Percentiles rank a stretch among this genome's conserved stretches.
Conservation (phyloP, 2,888 invertebrate species). For the Zaprionus bogoriensis region DNA sequence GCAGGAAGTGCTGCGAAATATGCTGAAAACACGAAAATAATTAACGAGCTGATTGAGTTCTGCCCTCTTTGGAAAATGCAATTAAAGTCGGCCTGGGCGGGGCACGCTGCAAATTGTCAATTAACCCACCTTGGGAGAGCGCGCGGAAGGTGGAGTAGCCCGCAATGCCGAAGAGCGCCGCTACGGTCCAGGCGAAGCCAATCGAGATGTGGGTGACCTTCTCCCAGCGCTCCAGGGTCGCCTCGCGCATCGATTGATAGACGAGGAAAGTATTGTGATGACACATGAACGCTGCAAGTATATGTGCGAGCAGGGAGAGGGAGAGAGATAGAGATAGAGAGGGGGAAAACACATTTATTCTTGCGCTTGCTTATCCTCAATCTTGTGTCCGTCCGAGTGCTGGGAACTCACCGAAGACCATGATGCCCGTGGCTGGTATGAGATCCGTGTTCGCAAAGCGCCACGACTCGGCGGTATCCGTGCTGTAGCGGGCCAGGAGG, state of each 20-base stretch:
- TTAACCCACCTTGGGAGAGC: slow-evolving; percentile 87
- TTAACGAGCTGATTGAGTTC: slow-evolving; percentile 1
- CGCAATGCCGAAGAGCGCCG: slow-evolving; percentile 89
- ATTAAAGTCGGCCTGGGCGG: slow-evolving; percentile 50
- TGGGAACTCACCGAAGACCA: slow-evolving; percentile 89
- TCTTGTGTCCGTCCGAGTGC: neutral
- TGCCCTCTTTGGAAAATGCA: slow-evolving; percentile 24
- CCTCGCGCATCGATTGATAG: slow-evolving; percentile 90
- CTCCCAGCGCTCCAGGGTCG: slow-evolving; percentile 90
- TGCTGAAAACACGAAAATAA: slow-evolving; percentile 1
- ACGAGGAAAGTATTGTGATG: slow-evolving; percentile 94
- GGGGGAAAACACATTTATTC: slow-evolving; percentile 12
- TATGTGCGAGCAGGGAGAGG: slow-evolving; percentile 10
- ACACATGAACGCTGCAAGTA: slow-evolving; percentile 92
- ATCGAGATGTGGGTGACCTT: slow-evolving; percentile 91
- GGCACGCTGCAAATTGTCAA: slow-evolving; percentile 39
- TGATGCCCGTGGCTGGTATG: slow-evolving; percentile 91
- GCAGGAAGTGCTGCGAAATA: too few species aligned
- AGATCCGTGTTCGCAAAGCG: slow-evolving; percentile 88
- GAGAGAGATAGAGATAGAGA: slow-evolving; percentile 3
- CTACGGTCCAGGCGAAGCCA: slow-evolving; percentile 88
- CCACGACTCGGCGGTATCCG: slow-evolving; percentile 87
- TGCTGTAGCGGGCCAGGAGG: slow-evolving; percentile 84
- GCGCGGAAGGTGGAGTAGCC: slow-evolving; percentile 93
- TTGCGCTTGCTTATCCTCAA: slow-evolving; percentile 6